Evolutionary conservation across 2,888 invertebrate species (phyloP).

Genomic region (Eristalis pertinax): DNA sequence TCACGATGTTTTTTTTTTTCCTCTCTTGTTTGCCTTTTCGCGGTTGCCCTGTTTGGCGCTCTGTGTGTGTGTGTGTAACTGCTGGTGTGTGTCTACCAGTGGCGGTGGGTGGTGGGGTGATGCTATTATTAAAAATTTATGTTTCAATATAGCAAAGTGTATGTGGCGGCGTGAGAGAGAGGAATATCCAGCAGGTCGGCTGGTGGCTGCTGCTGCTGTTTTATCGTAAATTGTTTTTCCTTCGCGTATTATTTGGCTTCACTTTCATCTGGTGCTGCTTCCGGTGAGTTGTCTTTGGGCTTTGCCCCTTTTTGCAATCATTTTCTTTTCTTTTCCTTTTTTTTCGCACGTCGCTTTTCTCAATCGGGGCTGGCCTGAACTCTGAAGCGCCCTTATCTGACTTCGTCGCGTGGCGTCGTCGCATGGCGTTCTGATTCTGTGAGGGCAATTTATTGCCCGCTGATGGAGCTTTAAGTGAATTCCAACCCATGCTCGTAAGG

Average conservation of each 20-base stretch:
- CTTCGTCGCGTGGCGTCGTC: slow-evolving; percentile 43
- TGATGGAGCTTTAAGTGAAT: slow-evolving; percentile 63
- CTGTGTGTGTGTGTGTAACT: background rate
- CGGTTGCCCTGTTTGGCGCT: slow-evolving; percentile 22
- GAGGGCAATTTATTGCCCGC: slow-evolving; percentile 58
- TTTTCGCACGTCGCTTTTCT: background rate
- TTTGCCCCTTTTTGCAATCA: background rate
- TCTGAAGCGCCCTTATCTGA: background rate
- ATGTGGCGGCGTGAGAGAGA: slow-evolving; percentile 30
- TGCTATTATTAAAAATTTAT: slow-evolving; percentile 70
- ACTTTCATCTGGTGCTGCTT: slow-evolving; percentile 61
- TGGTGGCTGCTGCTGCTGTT: background rate
- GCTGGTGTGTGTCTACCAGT: no score
- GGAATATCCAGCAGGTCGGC: background rate
- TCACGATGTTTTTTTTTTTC: slow-evolving; percentile 57
- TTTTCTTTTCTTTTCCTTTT: no score
- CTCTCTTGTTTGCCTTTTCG: background rate
- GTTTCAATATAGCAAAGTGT: slow-evolving; percentile 69
- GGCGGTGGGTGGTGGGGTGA: slow-evolving; percentile 30
- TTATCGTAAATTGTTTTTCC: slow-evolving; percentile 53
- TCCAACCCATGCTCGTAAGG: slow-evolving; percentile 19
- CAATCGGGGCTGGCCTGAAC: slow-evolving; percentile 26
- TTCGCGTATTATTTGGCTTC: slow-evolving; percentile 52
- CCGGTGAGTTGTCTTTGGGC: slow-evolving; percentile 39
- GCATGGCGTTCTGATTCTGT: slow-evolving; percentile 61